Evolutionary conservation across 2,113 vertebrate species (phyloP).

Genomic region (Craseonycteris thonglongyai): DNA sequence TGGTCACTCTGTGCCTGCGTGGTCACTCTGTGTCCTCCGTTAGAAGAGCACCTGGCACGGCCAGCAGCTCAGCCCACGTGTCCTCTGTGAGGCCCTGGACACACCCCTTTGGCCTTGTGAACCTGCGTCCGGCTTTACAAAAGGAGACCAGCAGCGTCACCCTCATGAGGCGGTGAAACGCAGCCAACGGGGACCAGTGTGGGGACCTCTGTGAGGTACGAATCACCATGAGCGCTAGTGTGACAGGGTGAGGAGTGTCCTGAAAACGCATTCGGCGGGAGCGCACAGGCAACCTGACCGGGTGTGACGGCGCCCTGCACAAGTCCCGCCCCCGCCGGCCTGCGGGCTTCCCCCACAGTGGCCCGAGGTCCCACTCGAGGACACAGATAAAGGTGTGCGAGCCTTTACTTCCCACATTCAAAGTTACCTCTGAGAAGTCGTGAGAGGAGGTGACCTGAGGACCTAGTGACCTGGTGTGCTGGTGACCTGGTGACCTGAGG

Average conservation of each 20-base stretch:
- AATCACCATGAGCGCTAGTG: background rate
- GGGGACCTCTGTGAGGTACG: background rate
- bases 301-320: too few relatives aligned
- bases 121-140: background rate
- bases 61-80: rapidly evolving
- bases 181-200: background rate
- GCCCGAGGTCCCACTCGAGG: background rate
- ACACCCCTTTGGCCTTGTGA: too few relatives aligned
- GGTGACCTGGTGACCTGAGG: background rate
- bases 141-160: background rate
- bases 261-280: background rate
- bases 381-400: background rate
- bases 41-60: rapidly evolving
- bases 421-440: slow-evolving; percentile 29
- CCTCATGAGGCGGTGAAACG: too few relatives aligned
- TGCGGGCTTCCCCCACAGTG: background rate
- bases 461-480: background rate
- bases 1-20: too few relatives aligned
- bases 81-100: rapidly evolving
- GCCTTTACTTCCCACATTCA: background rate
- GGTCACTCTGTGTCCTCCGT: too few relatives aligned
- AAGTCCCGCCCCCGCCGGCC: rapidly evolving
- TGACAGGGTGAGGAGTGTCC: background rate
- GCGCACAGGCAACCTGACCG: background rate
- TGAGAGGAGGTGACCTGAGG: background rate